These are phyloP conservation scores for Spondyliosoma cantharus DNA, from an alignment of 2,797 vertebrate genomes.

Conservation along the genomic window DNA sequence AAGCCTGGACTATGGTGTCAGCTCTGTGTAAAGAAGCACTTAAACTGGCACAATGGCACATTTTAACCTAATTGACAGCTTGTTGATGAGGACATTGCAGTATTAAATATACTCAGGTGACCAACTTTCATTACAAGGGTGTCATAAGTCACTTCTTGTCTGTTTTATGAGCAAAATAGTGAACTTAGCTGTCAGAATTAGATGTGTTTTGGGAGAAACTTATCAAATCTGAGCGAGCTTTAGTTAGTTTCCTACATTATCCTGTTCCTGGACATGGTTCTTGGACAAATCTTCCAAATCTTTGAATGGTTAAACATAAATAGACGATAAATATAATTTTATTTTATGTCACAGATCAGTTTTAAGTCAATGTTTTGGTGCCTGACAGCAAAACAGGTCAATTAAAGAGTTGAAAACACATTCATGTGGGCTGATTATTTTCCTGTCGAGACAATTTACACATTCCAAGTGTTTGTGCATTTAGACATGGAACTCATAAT, in stretches of 20 bases:
- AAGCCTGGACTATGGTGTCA: neutral
- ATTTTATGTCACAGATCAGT: neutral
- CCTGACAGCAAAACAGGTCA: neutral
- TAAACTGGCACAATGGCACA: too few species aligned
- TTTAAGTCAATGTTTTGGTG: neutral
- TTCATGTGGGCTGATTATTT: accelerated
- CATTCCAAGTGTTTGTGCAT: neutral
- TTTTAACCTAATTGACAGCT: neutral
- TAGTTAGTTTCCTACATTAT: too few species aligned
- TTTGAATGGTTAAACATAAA: neutral
- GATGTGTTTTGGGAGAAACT: neutral
- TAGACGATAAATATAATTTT: neutral
- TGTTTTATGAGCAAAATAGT: neutral
- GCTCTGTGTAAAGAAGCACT: neutral
- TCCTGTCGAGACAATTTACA: neutral
- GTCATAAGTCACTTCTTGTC: neutral
- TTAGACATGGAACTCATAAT: too few species aligned
- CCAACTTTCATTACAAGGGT: neutral
- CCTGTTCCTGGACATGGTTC: neutral
- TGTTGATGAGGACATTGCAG: neutral
- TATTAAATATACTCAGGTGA: neutral
- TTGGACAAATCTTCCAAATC: neutral
- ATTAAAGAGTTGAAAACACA: neutral
- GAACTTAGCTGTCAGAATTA: neutral
- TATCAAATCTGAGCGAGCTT: too few species aligned